Percentiles rank a stretch among this genome's conserved stretches.
These are phyloP conservation scores for Porites rus DNA, from an alignment of 92 coral and sea anemone genomes.

Conservation along the genomic window DNA sequence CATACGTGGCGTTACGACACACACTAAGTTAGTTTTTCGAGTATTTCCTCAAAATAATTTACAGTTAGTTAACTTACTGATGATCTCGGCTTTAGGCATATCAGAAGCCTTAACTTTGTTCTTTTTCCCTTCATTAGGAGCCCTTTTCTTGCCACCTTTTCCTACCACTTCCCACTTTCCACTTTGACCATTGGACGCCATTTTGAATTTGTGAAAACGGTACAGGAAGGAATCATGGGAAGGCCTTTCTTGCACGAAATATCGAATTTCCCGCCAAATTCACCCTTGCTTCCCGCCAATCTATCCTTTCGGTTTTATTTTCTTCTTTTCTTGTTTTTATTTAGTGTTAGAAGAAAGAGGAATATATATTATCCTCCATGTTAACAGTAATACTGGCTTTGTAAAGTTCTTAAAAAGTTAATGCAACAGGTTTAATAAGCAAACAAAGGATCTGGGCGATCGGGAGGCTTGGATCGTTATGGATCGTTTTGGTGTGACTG, in stretches of 20 bases:
- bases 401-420: too few species aligned
- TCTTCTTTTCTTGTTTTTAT: too few species aligned
- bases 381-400: too few species aligned
- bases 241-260: not conserved
- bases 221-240: slow-evolving; percentile 27
- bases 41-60: not conserved
- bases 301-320: too few species aligned
- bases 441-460: too few species aligned
- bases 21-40: not conserved
- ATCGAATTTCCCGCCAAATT: slow-evolving; percentile 31
- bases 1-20: slow-evolving; percentile 49
- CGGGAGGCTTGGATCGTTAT: too few species aligned
- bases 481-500: too few species aligned
- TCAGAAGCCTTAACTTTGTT: slow-evolving; percentile 80
- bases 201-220: slow-evolving; percentile 55
- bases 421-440: too few species aligned
- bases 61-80: slow-evolving; percentile 63
- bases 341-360: too few species aligned
- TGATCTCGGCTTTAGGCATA: slow-evolving; percentile 80
- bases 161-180: slow-evolving; percentile 99
- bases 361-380: too few species aligned
- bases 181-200: slow-evolving; percentile 76
- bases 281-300: not conserved
- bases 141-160: slow-evolving; percentile 87
- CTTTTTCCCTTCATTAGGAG: slow-evolving; percentile 77